A percentile compares a stretch with the other conserved stretches of the same genome.
phyloP scores from a whole-genome alignment of 92 coral and sea anemone species.

The Zoanthus sociatus region DNA sequence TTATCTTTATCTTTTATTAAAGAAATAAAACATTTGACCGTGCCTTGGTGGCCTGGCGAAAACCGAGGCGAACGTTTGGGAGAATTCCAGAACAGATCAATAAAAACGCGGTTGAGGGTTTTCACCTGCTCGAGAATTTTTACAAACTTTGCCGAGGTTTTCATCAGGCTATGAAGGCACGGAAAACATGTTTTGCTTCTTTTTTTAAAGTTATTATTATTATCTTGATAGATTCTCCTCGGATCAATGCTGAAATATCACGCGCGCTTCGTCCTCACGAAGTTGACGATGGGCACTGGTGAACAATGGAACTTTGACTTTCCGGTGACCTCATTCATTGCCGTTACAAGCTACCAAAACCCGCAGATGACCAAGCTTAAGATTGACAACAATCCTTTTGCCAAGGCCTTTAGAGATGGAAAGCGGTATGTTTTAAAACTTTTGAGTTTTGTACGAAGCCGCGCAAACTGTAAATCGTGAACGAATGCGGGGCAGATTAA shows the following conservation, averaged over 20 bases:
- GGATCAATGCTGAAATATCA: conserved; percentile 86
- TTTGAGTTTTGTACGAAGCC: background rate
- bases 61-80: no score
- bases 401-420: conserved; percentile 83
- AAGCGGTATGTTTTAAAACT: conserved; percentile 55
- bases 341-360: conserved; percentile 95
- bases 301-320: conserved; percentile 89
- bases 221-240: conserved; percentile 66
- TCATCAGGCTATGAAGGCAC: no score
- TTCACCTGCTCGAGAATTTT: no score
- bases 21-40: no score
- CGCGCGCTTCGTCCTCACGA: conserved; percentile 78
- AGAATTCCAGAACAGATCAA: no score
- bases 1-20: no score
- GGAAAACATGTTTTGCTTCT: no score
- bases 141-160: no score
- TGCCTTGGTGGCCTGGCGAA: no score
- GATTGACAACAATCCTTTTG: conserved; percentile 91
- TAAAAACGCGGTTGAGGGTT: no score
- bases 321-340: conserved; percentile 91
- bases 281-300: conserved; percentile 75
- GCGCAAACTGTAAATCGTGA: no score
- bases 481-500: background rate
- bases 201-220: no score
- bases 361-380: conserved; percentile 81